phyloP scores from a whole-genome alignment of 2,113 vertebrate species.

The Podilymbus podiceps region DNA sequence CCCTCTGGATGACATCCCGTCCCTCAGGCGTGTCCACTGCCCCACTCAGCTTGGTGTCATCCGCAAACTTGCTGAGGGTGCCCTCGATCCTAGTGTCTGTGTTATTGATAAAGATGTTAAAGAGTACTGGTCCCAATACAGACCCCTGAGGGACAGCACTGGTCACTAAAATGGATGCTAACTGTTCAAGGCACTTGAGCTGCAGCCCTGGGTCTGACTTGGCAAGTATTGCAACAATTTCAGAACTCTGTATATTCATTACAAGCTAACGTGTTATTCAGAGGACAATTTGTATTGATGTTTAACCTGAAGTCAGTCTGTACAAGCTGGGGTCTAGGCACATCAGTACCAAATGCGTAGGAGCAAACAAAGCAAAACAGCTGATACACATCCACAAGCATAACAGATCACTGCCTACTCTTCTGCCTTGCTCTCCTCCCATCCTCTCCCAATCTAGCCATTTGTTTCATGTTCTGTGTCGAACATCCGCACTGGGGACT shows the following conservation, averaged over 20 bases:
- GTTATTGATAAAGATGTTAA: too few relatives aligned
- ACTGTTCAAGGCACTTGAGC: not conserved
- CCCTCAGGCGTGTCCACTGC: too few relatives aligned
- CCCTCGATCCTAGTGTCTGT: too few relatives aligned
- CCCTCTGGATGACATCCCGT: too few relatives aligned
- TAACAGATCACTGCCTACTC: not conserved
- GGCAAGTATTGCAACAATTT: not conserved
- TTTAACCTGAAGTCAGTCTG: not conserved
- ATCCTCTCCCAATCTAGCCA: not conserved
- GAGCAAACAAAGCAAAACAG: not conserved
- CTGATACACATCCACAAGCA: not conserved
- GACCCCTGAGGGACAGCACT: too few relatives aligned
- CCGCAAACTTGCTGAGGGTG: too few relatives aligned
- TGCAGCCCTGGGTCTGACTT: not conserved
- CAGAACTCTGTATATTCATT: not conserved
- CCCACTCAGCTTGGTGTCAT: too few relatives aligned
- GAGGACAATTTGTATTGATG: not conserved
- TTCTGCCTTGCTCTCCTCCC: not conserved
- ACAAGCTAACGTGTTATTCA: not conserved
- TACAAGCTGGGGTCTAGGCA: not conserved
- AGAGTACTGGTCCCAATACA: too few relatives aligned
- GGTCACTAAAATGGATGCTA: not conserved
- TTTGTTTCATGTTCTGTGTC: not conserved
- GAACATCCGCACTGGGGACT: not conserved
- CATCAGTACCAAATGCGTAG: not conserved